phyloP scores from a whole-genome alignment of 2,797 vertebrate species.

The Sparus aurata region DNA sequence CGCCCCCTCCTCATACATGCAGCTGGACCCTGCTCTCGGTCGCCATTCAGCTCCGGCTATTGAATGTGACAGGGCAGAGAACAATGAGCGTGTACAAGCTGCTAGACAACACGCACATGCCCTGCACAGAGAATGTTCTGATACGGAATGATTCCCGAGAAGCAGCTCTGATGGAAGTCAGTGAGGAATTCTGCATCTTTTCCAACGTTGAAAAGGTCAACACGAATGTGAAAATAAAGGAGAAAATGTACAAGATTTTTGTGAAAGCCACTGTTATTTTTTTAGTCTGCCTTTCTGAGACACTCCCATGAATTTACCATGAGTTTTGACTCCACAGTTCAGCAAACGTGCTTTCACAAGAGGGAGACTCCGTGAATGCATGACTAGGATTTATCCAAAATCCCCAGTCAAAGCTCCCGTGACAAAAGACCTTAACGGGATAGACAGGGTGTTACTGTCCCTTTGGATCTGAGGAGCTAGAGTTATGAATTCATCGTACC shows the following conservation, averaged over 20 bases:
- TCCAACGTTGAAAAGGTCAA: background rate
- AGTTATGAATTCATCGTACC: constrained; percentile 39
- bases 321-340: constrained; percentile 15
- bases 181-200: background rate
- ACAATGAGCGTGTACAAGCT: constrained; percentile 56
- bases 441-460: constrained; percentile 17
- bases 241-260: background rate
- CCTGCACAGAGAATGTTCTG: constrained; percentile 37
- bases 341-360: constrained; percentile 43
- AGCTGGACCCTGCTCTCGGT: constrained; percentile 45
- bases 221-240: background rate
- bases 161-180: constrained; percentile 3
- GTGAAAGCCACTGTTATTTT: background rate
- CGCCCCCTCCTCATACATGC: constrained; percentile 34
- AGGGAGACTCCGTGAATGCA: background rate
- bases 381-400: constrained; percentile 37
- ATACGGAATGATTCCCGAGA: background rate
- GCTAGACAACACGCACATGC: constrained; percentile 42
- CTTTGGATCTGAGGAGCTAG: constrained; percentile 33
- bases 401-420: constrained; percentile 30
- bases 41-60: constrained; percentile 52
- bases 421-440: constrained; percentile 35
- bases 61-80: constrained; percentile 54
- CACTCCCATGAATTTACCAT: constrained; percentile 11
- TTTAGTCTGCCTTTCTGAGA: constrained; percentile 7